Evolutionary conservation across 1,140 invertebrate species (phyloP).

Genomic region (Pararge aegeria): DNA sequence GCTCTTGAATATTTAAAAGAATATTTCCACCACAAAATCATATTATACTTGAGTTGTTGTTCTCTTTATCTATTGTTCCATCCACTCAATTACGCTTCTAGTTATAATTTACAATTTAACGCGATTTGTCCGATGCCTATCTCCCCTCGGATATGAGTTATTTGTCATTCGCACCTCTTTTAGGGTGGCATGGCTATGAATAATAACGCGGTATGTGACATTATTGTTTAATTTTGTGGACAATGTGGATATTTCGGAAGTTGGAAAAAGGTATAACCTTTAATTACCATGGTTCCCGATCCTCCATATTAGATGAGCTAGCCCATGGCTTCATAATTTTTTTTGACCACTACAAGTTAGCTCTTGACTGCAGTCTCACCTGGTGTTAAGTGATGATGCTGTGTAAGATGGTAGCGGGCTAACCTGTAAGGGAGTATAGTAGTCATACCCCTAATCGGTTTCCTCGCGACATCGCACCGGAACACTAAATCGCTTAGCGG

Average conservation of each 20-base stretch:
- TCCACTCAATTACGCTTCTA: constrained; percentile 27
- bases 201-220: constrained; percentile 12
- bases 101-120: constrained; percentile 30
- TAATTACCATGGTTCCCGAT: background rate
- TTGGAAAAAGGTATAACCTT: background rate
- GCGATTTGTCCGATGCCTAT: constrained; percentile 25
- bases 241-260: background rate
- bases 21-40: too few relatives aligned
- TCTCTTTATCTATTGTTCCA: constrained; percentile 1
- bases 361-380: too few relatives aligned
- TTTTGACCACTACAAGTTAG: too few relatives aligned
- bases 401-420: too few relatives aligned
- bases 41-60: background rate
- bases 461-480: too few relatives aligned
- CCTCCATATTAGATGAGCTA: too few relatives aligned
- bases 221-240: background rate
- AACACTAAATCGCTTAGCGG: too few relatives aligned
- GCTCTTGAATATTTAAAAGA: too few relatives aligned
- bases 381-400: too few relatives aligned
- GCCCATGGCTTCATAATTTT: too few relatives aligned
- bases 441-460: too few relatives aligned
- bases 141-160: constrained; percentile 19
- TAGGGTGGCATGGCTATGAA: constrained; percentile 2
- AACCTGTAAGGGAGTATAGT: too few relatives aligned
- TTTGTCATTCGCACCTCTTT: constrained; percentile 28